Evolutionary conservation across 2,797 vertebrate genomes (phyloP).

Genomic region (Philypnodon macrostomus): DNA sequence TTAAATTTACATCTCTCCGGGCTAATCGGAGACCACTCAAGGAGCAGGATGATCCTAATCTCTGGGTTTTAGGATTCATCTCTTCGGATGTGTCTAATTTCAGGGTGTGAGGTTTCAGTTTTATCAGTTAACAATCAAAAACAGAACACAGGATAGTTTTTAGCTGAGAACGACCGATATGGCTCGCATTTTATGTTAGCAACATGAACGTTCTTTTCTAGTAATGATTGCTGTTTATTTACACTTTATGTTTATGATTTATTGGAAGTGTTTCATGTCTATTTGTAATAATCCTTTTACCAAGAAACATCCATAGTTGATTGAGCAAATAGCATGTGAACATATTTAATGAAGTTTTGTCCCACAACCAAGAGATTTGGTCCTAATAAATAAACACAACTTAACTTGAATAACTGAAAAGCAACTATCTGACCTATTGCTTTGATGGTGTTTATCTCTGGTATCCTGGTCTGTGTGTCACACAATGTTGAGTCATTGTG

Average conservation of each 20-base stretch:
- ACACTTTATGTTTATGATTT: constrained; percentile 5
- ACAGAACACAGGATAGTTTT: constrained; percentile 44
- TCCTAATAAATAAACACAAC: too few relatives aligned
- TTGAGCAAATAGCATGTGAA: too few relatives aligned
- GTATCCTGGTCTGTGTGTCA: constrained; percentile 60
- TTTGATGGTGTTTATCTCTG: constrained; percentile 49
- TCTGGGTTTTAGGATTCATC: constrained; percentile 57
- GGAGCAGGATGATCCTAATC: constrained; percentile 71
- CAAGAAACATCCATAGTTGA: too few relatives aligned
- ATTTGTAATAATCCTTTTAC: too few relatives aligned
- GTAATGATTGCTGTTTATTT: neutral
- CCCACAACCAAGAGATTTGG: too few relatives aligned
- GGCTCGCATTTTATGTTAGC: constrained; percentile 13
- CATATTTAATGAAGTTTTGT: too few relatives aligned
- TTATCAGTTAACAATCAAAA: constrained; percentile 60
- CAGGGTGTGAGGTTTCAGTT: constrained; percentile 73
- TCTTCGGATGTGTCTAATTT: constrained; percentile 73
- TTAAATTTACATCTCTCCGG: constrained; percentile 76
- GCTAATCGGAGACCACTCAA: constrained; percentile 73
- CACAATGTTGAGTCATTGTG: constrained; percentile 71
- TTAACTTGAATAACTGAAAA: neutral
- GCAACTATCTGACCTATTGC: constrained; percentile 23
- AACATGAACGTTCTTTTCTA: neutral
- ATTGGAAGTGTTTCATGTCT: too few relatives aligned
- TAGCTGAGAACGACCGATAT: constrained; percentile 31